Evolutionary conservation across 2,888 invertebrate genomes (phyloP), one percentile per base, ranked within the genome.

Genomic region (Bombyx huttoni): DNA sequence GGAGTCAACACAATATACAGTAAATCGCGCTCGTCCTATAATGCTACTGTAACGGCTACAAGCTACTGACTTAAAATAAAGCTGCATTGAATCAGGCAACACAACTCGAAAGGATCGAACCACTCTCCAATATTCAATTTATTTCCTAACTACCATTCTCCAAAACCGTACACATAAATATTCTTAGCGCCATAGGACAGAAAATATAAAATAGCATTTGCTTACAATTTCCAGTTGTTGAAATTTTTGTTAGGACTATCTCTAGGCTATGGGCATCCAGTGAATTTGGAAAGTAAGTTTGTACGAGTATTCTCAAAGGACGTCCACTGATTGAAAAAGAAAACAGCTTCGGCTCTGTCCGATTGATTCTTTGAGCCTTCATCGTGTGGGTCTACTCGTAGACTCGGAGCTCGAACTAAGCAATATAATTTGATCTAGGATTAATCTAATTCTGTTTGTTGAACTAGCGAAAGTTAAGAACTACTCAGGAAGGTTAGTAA

Each of bases 261-360:
- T 55, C 51, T 67, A 61, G 55, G 9, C 80, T 81, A 70, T 75
- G 76, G 60, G 52, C 13, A 12, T 49, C 60, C 56, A 60, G 60
- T 58, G 60, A 58, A 57, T 60, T 62, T 64, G 64, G 64, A 62
- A 65, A 68, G 65, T 68, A 70, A 69, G 63, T 75, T 68, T 72
- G 67, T 58, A 61, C 62, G 61, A 56, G 63, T 61, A 68, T 63
- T 68, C 81, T 67, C 80, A 53, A 64, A 78, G 78, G 84, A 80
- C 69, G 70, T 67, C 65, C 72, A 72, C 75, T 85, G 85, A 84
- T 85, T 85, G 85, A 81, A 85, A 85, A 83, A 81, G 81, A 82
- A 84, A 85, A 85, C 83, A 84, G 79, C 73, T 78, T 78, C 75
- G 66, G 74, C 80, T 69, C 70, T 74, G 78, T 78, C 77, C 79